Evolutionary conservation across 2,113 vertebrate genomes (phyloP), one percentile per base, ranked within the genome.

Genomic region (Nibea coibor): DNA sequence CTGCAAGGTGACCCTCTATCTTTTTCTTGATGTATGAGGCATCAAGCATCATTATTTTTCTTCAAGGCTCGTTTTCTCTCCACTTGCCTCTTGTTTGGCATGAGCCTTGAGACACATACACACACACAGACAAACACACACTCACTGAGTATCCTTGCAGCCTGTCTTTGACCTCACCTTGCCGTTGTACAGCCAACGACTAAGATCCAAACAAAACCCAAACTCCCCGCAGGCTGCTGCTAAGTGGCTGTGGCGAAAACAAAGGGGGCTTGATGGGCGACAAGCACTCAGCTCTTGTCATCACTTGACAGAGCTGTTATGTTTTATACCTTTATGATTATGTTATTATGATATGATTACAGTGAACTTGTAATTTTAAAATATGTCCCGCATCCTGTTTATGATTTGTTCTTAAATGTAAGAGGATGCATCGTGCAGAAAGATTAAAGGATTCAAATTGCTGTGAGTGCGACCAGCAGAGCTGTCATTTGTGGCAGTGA

Each of bases 131-230:
- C 53, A 45, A 10, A 17, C 31, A 66, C 70, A 22, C 53, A 63
- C 59, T 58, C 50, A 64, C 24, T 4, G 26, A 65, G 50, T 72
- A 50, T 58, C 66, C 80, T 80, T 63, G 62, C 22, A 80, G 76
- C 75, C 69, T 39, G 90, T 88, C 88, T 89, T 92, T 94, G 90
- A 92, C 91, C 91, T 92, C 89, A 92, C 91, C 92, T 92, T 93
- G 81, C 76, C 78, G 63, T 84, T 65, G 28, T 69, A 31, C 64
- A 83, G 72, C 78, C 78, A 78, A 39, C 17, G 15, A 86, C 78
- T 80, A 64, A 68, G 84, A 84, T 84, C 72, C 67, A 90, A 90
- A 80, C 63, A 87, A 84, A 77, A 86, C 62, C 74, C 75, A 64
- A 86, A 86, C 54, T 88, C 84, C 81, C 84, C 39, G 83, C 58